Base-by-base conservation (phyloP, 2,113 vertebrate genomes). In the Muntiacus reevesi region DNA sequence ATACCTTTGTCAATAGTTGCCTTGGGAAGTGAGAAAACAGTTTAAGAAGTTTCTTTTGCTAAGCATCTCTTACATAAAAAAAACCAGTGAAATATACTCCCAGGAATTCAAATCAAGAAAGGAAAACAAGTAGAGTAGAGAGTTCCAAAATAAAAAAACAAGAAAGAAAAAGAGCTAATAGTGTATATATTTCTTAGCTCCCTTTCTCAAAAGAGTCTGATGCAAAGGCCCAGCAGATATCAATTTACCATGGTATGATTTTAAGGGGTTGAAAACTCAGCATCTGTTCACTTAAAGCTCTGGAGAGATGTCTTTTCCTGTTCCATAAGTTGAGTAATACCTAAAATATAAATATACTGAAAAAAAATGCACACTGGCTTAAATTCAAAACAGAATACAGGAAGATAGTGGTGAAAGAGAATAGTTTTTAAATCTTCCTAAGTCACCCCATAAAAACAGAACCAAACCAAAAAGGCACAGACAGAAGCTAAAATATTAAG, bases 21-120 rank as follows among this genome's bases (percentile, higher is more conserved):
- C 87, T 94, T 97, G 96, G 92, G 92, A 96, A 62, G 60, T 71
- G 8, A 45, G 19, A 78, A 83, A 91, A 40, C 47, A 36, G 28
- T 62, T 89, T 94, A 71, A 74, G 84, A 78, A 36, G 33, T 94
- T 95, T 94, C 60, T 92, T 95, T 90, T 83, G 55, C 84, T 95
- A 90, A 95, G 28, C 30, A 60, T 5, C 59, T 9, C 82, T 98
- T 98, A 94, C 50, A 76, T 91, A 91, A 98, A 47, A 78, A 78
- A 96, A 86, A 54, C 6, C 86, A 64, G 17, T 81, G 82, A 92
- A 91, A 52, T 57, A 45, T 40, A 59, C 67, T 89, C 94, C 25
- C 54, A 83, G 88, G 94, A 95, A 92, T 96, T 89, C 62, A 96
- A 85, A 89, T 40, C 23, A 74, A 96, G 60, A 36, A 45, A 96